These are phyloP conservation scores for Cephus pygmeus DNA, from an alignment of 2,888 invertebrate species.

Conservation along the genomic window DNA sequence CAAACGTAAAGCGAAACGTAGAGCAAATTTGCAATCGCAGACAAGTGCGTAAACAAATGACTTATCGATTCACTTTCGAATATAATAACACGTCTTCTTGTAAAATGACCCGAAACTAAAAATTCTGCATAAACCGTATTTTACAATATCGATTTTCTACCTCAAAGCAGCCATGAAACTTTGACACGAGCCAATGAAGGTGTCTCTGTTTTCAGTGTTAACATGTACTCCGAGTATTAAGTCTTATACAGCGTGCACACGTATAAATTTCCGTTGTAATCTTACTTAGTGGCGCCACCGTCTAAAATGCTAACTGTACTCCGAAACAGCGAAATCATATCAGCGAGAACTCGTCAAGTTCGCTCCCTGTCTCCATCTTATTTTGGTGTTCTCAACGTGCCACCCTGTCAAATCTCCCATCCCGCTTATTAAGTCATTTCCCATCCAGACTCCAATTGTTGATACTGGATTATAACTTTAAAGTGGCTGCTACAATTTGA, in stretches of 20 bases:
- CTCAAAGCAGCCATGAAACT: too few relatives aligned
- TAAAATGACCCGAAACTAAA: too few relatives aligned
- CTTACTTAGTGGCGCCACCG: slow-evolving; percentile 41
- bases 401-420: not conserved
- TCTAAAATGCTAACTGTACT: slow-evolving; percentile 42
- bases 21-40: too few relatives aligned
- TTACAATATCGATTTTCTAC: too few relatives aligned
- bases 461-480: slow-evolving; percentile 50
- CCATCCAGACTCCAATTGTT: slow-evolving; percentile 35
- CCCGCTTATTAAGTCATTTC: not conserved
- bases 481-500: slow-evolving; percentile 36
- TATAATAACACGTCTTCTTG: too few relatives aligned
- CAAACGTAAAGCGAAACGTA: too few relatives aligned
- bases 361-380: slow-evolving; percentile 18
- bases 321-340: slow-evolving; percentile 19
- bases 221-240: not conserved
- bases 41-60: too few relatives aligned
- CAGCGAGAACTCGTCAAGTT: not conserved
- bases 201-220: not conserved
- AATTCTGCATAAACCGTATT: too few relatives aligned
- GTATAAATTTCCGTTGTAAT: slow-evolving; percentile 37
- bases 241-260: not conserved
- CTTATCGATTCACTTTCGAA: too few relatives aligned
- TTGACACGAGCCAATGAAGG: too few relatives aligned
- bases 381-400: not conserved